Conservation (phyloP, 2,113 vertebrate genomes). For the Alexandromys fortis region DNA sequence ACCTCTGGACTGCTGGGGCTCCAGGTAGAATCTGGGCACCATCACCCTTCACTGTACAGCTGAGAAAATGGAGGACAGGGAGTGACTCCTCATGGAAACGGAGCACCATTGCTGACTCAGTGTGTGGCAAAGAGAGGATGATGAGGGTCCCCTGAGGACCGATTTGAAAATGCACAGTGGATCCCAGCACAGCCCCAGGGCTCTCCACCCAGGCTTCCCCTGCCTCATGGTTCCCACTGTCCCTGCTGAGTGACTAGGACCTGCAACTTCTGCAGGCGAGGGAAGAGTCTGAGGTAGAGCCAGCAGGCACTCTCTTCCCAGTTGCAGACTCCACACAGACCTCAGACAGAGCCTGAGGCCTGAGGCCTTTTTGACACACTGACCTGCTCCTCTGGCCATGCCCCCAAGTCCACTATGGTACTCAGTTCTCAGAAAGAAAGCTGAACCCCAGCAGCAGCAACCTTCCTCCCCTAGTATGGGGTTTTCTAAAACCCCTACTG, state of each 20-base stretch:
- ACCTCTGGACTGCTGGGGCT: too few species aligned
- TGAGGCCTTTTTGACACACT: neutral
- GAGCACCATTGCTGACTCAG: neutral
- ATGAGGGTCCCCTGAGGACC: neutral
- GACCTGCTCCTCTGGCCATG: neutral
- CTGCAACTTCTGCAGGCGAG: neutral
- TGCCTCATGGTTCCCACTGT: neutral
- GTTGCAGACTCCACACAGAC: neutral
- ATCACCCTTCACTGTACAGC: neutral
- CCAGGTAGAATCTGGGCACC: neutral
- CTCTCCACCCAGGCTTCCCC: neutral
- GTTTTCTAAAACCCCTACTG: neutral
- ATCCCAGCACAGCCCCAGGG: fast-evolving
- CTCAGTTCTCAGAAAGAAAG: neutral
- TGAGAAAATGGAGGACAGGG: neutral
- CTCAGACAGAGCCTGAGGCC: neutral
- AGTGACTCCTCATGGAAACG: neutral
- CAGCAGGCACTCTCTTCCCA: too few species aligned
- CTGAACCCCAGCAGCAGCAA: neutral
- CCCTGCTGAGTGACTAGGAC: neutral
- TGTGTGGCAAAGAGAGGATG: neutral
- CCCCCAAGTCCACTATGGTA: too few species aligned
- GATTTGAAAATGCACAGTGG: fast-evolving
- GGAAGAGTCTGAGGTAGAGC: neutral
- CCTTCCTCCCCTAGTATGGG: too few species aligned